Conservation (phyloP, 2,113 vertebrate genomes). For the Pica pica region DNA sequence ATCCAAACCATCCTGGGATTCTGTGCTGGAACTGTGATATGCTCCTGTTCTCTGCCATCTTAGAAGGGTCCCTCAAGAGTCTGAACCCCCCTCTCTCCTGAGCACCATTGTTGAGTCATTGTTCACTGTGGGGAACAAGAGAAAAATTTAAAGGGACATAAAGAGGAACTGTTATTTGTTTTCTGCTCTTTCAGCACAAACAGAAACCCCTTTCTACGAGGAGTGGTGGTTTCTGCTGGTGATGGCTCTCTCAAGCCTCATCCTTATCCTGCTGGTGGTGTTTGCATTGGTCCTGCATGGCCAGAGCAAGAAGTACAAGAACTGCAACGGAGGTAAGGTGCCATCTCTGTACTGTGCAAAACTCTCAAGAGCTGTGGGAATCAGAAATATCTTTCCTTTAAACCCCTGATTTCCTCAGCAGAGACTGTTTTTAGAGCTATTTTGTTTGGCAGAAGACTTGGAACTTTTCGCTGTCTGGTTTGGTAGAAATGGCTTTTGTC, state of each 20-base stretch:
- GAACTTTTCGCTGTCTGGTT: not conserved
- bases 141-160: not conserved
- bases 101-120: accelerated
- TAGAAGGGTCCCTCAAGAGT: not conserved
- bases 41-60: not conserved
- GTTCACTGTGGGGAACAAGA: not conserved
- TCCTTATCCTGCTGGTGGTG: constrained; percentile 86
- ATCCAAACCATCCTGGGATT: not conserved
- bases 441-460: not conserved
- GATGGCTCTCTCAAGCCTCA: constrained; percentile 87
- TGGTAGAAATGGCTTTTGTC: not conserved
- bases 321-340: constrained; percentile 80
- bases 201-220: constrained; percentile 88
- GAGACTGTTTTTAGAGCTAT: not conserved
- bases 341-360: accelerated
- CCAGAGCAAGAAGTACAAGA: constrained; percentile 87
- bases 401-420: not conserved
- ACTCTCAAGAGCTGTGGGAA: not conserved
- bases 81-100: not conserved
- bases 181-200: constrained; percentile 75
- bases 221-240: constrained; percentile 98
- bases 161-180: not conserved
- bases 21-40: not conserved
- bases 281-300: constrained; percentile 86
- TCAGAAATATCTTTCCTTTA: not conserved